Evolutionary conservation across 2,113 vertebrate species (phyloP).

Genomic region (Protobothrops flavoviridis): DNA sequence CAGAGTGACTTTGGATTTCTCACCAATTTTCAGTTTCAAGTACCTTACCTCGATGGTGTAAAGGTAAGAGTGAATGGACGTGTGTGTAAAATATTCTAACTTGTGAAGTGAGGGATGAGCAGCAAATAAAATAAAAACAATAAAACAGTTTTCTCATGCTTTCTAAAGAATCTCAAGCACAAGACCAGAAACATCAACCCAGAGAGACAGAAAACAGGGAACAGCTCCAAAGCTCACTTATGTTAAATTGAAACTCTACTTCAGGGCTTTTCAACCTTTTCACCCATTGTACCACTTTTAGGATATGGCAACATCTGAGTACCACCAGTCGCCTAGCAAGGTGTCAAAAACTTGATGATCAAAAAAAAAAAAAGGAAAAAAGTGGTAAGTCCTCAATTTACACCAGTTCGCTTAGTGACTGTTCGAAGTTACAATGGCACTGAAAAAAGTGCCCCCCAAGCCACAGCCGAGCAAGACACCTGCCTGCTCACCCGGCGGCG

Average conservation of each 20-base stretch:
- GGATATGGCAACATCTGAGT: too few species aligned
- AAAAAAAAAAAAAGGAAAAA: too few species aligned
- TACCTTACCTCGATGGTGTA: not conserved
- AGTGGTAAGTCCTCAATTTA: too few species aligned
- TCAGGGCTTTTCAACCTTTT: not conserved
- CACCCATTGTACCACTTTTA: too few species aligned
- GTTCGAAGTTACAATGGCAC: too few species aligned
- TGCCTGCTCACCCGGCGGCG: too few species aligned
- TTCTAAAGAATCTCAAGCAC: not conserved
- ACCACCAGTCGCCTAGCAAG: too few species aligned
- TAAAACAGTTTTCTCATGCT: not conserved
- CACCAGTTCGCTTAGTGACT: too few species aligned
- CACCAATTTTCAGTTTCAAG: not conserved
- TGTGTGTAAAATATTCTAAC: not conserved
- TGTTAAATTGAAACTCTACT: not conserved
- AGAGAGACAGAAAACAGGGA: not conserved
- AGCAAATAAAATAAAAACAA: not conserved
- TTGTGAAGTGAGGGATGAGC: not conserved
- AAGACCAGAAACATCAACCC: not conserved
- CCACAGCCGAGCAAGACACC: too few species aligned
- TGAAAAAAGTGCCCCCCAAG: too few species aligned
- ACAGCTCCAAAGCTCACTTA: not conserved
- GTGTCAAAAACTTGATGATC: too few species aligned
- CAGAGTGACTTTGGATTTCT: not conserved
- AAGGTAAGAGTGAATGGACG: not conserved